phyloP scores from a whole-genome alignment of 2,113 vertebrate genomes.

The Sebastes schlegelii region DNA sequence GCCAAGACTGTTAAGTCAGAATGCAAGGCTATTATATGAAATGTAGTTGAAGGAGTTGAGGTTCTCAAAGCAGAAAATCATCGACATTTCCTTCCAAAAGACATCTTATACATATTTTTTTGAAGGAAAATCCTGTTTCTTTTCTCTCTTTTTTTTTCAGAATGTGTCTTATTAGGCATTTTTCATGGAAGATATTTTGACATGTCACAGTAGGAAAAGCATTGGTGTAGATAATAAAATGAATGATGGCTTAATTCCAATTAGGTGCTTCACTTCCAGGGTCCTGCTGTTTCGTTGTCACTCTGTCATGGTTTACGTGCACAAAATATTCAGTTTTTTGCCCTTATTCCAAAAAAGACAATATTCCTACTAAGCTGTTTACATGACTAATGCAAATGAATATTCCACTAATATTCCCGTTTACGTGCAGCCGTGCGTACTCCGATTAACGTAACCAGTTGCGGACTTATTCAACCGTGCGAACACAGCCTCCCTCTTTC shows the following conservation, averaged over 20 bases:
- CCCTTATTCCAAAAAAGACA: too few species aligned
- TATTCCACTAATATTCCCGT: too few species aligned
- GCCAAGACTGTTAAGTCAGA: background rate
- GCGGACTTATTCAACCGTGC: too few species aligned
- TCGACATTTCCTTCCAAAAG: background rate
- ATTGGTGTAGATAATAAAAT: background rate
- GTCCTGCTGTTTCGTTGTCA: background rate
- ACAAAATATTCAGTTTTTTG: too few species aligned
- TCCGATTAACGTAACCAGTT: too few species aligned
- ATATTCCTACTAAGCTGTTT: too few species aligned
- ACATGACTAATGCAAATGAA: too few species aligned
- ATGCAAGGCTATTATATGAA: background rate
- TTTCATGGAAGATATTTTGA: background rate
- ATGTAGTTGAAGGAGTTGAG: background rate
- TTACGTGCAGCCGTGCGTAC: too few species aligned
- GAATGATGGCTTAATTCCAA: background rate
- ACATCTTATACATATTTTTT: background rate
- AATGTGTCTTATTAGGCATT: background rate
- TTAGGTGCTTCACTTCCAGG: background rate
- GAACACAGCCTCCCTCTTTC: too few species aligned
- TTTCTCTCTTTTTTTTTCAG: background rate
- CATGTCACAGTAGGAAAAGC: background rate
- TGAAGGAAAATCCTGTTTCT: background rate
- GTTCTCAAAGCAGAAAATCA: background rate
- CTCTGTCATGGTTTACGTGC: background rate